Evolutionary conservation across 2,888 invertebrate genomes (phyloP).

Genomic region (Hypena proboscidalis): DNA sequence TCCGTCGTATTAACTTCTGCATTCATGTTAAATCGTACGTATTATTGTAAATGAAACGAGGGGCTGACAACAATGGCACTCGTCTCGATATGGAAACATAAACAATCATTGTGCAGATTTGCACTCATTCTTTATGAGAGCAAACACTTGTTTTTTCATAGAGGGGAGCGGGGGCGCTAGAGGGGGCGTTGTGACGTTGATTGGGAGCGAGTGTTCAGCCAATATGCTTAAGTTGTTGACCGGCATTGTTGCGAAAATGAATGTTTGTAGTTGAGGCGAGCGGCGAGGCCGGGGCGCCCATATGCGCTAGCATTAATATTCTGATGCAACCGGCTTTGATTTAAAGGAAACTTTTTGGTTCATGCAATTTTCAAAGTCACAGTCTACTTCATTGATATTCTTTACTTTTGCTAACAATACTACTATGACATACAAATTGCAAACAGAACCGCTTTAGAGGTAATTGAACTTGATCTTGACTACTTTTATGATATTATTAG

Average conservation of each 20-base stretch:
- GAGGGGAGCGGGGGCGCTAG: slow-evolving; percentile 45
- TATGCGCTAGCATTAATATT: slow-evolving; percentile 50
- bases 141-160: slow-evolving; percentile 79
- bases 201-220: slow-evolving; percentile 80
- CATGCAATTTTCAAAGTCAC: slow-evolving; percentile 16
- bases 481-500: too few species aligned
- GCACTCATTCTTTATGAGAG: slow-evolving; percentile 81
- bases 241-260: slow-evolving; percentile 78
- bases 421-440: too few species aligned
- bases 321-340: slow-evolving; percentile 26
- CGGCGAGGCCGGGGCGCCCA: slow-evolving; percentile 36
- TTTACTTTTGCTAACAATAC: not conserved
- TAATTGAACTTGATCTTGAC: too few species aligned
- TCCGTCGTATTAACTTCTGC: slow-evolving; percentile 71
- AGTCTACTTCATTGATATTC: slow-evolving; percentile 20
- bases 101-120: slow-evolving; percentile 83
- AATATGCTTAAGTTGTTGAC: slow-evolving; percentile 78
- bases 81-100: slow-evolving; percentile 77
- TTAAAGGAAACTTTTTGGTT: slow-evolving; percentile 21
- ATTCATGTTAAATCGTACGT: slow-evolving; percentile 80
- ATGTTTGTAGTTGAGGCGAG: slow-evolving; percentile 63
- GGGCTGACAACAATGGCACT: slow-evolving; percentile 64
- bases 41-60: slow-evolving; percentile 70
- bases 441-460: too few species aligned
- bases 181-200: slow-evolving; percentile 71